These are phyloP conservation scores for Synodontis membranacea DNA, from an alignment of 2,113 vertebrate genomes.

Conservation along the genomic window DNA sequence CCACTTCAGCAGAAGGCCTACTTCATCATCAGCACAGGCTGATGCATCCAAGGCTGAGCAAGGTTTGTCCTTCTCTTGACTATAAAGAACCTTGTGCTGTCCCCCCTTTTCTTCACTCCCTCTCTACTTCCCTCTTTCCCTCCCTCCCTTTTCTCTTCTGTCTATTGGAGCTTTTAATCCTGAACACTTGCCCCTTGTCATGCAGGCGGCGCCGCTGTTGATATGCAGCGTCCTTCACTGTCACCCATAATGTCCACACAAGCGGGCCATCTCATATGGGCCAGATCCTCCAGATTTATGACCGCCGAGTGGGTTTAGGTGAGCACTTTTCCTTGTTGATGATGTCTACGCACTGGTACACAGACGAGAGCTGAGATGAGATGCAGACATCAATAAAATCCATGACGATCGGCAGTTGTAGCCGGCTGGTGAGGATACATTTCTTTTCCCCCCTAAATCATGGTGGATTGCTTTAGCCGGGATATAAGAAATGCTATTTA, in stretches of 20 bases:
- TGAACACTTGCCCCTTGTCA: slow-evolving; percentile 47
- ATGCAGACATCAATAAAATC: slow-evolving; percentile 67
- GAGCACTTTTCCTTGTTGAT: slow-evolving; percentile 62
- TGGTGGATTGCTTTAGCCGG: slow-evolving; percentile 21
- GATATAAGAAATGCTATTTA: slow-evolving; percentile 50
- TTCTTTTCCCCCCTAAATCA: slow-evolving; percentile 38
- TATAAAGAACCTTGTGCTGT: slow-evolving; percentile 40
- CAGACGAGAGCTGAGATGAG: slow-evolving; percentile 64
- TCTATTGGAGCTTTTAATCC: slow-evolving; percentile 50
- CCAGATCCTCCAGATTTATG: slow-evolving; percentile 75
- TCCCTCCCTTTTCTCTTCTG: slow-evolving; percentile 47
- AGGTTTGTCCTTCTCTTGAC: slow-evolving; percentile 43
- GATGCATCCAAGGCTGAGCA: slow-evolving; percentile 12
- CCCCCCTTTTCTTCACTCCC: slow-evolving; percentile 42
- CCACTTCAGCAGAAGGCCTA: slow-evolving; percentile 7
- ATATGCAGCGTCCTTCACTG: slow-evolving; percentile 73
- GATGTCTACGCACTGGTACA: slow-evolving; percentile 72
- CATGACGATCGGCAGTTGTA: slow-evolving; percentile 43
- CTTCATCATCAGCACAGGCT: slow-evolving; percentile 29
- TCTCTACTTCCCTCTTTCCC: slow-evolving; percentile 48
- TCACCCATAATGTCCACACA: slow-evolving; percentile 72
- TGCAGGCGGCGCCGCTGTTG: slow-evolving; percentile 60
- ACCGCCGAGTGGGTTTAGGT: slow-evolving; percentile 64
- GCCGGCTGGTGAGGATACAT: slow-evolving; percentile 17
- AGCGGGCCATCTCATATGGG: slow-evolving; percentile 62